Evolutionary conservation across 2,797 vertebrate genomes (phyloP).

Genomic region (Hydrolagus colliei): DNA sequence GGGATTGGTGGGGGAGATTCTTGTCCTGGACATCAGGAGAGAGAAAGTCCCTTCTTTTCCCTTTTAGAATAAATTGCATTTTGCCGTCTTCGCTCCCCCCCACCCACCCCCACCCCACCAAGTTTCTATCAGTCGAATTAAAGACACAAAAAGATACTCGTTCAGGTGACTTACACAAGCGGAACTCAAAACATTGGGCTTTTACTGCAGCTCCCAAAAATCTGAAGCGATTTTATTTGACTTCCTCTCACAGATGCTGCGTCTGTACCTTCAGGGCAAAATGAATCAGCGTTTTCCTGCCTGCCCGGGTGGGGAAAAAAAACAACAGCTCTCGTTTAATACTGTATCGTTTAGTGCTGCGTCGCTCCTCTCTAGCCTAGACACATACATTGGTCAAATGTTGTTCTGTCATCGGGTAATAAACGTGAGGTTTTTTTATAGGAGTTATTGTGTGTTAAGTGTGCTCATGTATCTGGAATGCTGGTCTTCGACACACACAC

Average conservation of each 20-base stretch:
- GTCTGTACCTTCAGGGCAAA: background rate
- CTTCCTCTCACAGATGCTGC: background rate
- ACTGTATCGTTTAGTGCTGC: too few relatives aligned
- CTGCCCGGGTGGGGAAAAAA: background rate
- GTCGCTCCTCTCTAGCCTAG: background rate
- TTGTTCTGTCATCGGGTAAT: slow-evolving; percentile 5
- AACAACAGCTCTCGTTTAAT: background rate
- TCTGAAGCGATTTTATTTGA: background rate
- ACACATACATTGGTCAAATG: background rate
- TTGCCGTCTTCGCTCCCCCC: too few relatives aligned
- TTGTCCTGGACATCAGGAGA: too few relatives aligned
- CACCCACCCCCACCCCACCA: too few relatives aligned
- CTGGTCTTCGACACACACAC: background rate
- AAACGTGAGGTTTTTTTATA: background rate
- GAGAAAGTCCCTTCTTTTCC: too few relatives aligned
- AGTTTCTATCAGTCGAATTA: too few relatives aligned
- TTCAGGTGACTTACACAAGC: too few relatives aligned
- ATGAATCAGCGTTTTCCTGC: background rate
- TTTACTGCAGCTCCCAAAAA: too few relatives aligned
- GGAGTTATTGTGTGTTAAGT: background rate
- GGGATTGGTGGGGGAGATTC: too few relatives aligned
- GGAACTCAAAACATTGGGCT: too few relatives aligned
- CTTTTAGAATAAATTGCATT: too few relatives aligned
- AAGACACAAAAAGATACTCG: too few relatives aligned
- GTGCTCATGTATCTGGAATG: background rate